Percentiles rank a stretch among this genome's conserved stretches.
These are phyloP conservation scores for Brachyalestes nurse DNA, from an alignment of 2,797 vertebrate genomes.

Conservation along the genomic window DNA sequence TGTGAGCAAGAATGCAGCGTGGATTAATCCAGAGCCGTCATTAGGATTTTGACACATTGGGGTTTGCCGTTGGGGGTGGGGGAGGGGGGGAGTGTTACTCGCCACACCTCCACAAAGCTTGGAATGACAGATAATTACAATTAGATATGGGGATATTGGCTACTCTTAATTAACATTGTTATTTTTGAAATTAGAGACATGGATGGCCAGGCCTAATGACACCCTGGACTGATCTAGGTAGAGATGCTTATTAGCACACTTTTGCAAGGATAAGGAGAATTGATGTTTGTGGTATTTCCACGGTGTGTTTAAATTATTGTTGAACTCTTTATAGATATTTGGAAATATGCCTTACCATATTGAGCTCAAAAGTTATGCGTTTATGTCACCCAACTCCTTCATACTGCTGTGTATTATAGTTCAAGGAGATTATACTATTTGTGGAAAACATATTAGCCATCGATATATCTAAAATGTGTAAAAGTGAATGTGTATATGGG, in stretches of 20 bases:
- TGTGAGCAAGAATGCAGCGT: not conserved
- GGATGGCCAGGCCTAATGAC: too few species aligned
- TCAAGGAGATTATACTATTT: slow-evolving; percentile 1
- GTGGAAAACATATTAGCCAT: not conserved
- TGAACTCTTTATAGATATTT: not conserved
- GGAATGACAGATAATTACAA: too few species aligned
- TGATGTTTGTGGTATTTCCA: not conserved
- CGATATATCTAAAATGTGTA: not conserved
- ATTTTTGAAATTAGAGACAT: too few species aligned
- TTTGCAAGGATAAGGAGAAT: not conserved
- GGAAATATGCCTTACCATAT: not conserved
- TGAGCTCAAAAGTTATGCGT: slow-evolving; percentile 13
- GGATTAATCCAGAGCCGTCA: too few species aligned
- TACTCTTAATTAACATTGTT: too few species aligned
- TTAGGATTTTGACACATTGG: too few species aligned
- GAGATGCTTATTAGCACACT: not conserved
- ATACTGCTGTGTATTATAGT: slow-evolving; percentile 37
- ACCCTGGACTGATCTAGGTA: not conserved
- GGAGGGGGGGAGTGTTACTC: too few species aligned
- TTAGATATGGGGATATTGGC: too few species aligned
- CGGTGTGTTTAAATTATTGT: not conserved
- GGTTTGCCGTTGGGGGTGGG: too few species aligned
- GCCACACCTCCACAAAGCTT: too few species aligned
- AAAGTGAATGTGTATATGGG: slow-evolving; percentile 25
- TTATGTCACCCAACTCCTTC: slow-evolving; percentile 29